These are phyloP conservation scores for Drosophila percnosoma DNA, from an alignment of 2,888 invertebrate species.

Conservation along the genomic window DNA sequence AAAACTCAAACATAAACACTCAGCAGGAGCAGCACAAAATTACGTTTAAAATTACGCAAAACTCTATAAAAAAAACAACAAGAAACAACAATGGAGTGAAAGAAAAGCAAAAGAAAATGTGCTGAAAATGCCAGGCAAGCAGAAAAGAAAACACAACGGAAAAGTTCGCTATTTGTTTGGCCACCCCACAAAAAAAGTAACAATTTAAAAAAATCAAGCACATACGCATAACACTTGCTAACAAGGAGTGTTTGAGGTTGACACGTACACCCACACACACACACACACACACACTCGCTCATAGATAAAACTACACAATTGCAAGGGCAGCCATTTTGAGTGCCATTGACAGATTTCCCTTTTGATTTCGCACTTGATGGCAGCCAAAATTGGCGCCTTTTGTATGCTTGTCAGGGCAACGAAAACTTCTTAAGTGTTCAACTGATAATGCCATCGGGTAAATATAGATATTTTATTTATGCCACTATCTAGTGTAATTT, in stretches of 20 bases:
- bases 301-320: slow-evolving; percentile 49
- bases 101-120: slow-evolving; percentile 26
- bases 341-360: slow-evolving; percentile 64
- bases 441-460: slow-evolving; percentile 2
- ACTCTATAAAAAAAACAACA: slow-evolving; percentile 24
- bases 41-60: slow-evolving; percentile 52
- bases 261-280: slow-evolving; percentile 41
- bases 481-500: not conserved
- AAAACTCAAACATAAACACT: slow-evolving; percentile 61
- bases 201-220: slow-evolving; percentile 54
- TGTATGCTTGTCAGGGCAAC: slow-evolving; percentile 14
- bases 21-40: slow-evolving; percentile 44
- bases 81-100: not conserved
- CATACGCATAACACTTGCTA: slow-evolving; percentile 63
- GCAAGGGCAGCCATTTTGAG: slow-evolving; percentile 43
- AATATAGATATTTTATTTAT: not conserved
- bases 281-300: slow-evolving; percentile 5
- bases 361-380: slow-evolving; percentile 38
- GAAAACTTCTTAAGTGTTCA: slow-evolving; percentile 17
- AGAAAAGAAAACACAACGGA: slow-evolving; percentile 51
- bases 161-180: slow-evolving; percentile 16
- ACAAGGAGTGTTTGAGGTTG: slow-evolving; percentile 69
- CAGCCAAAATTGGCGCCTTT: slow-evolving; percentile 36
- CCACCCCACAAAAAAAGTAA: too few relatives aligned
- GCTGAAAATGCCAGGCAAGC: slow-evolving; percentile 53